Evolutionary conservation across 1,140 invertebrate genomes (phyloP).

Genomic region (Notospermus geniculatus): DNA sequence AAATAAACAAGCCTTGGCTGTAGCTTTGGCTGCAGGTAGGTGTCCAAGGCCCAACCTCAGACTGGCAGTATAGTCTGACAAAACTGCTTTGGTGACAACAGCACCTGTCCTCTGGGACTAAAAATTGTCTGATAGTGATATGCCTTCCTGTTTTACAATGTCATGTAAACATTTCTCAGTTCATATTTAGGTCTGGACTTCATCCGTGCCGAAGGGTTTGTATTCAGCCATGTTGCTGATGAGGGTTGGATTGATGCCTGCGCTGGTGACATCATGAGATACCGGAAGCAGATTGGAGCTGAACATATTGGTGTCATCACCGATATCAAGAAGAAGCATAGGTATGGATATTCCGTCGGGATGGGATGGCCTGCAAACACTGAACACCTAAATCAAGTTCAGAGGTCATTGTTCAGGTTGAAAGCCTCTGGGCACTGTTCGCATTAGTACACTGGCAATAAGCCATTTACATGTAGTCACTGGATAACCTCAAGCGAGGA

Average conservation of each 20-base stretch:
- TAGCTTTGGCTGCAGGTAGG: slow-evolving; percentile 92
- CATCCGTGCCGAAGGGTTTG: slow-evolving; percentile 76
- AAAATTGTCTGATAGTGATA: too few species aligned
- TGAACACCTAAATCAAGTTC: too few species aligned
- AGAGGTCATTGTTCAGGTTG: too few species aligned
- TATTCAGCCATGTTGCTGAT: slow-evolving; percentile 80
- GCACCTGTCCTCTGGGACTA: too few species aligned
- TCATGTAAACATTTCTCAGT: slow-evolving; percentile 5
- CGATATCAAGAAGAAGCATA: slow-evolving; percentile 87
- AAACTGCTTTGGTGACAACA: too few species aligned
- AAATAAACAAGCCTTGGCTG: slow-evolving; percentile 78
- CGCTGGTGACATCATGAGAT: slow-evolving; percentile 72
- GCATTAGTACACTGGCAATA: too few species aligned
- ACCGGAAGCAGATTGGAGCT: slow-evolving; percentile 69
- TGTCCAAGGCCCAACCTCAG: slow-evolving; percentile 39
- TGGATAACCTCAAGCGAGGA: too few species aligned
- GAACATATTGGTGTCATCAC: slow-evolving; percentile 70
- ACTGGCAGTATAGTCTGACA: neutral
- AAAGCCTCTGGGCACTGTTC: too few species aligned
- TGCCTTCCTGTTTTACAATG: too few species aligned
- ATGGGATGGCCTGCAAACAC: too few species aligned
- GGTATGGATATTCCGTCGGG: slow-evolving; percentile 53
- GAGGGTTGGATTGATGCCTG: slow-evolving; percentile 77
- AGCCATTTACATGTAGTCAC: too few species aligned
- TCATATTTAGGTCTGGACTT: slow-evolving; percentile 65